Evolutionary conservation across 2,797 vertebrate genomes (phyloP).

Genomic region (Sebastes wilsoni): DNA sequence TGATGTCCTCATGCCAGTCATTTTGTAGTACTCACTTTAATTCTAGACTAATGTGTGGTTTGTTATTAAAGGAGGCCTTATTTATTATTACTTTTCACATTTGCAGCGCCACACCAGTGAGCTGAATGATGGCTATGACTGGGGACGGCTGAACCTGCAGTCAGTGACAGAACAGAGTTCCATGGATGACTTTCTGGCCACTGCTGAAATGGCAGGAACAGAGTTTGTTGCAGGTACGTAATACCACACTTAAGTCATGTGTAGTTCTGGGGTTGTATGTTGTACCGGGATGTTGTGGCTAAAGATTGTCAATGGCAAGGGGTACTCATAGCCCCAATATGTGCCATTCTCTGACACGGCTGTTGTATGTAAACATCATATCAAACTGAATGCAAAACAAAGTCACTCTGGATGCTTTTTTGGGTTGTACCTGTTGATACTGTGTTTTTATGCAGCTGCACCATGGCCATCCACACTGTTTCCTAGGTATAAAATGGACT

Average conservation of each 20-base stretch:
- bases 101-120: constrained; percentile 92
- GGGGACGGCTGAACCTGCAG: constrained; percentile 90
- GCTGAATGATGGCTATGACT: constrained; percentile 90
- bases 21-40: neutral
- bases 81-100: neutral
- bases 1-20: neutral
- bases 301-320: neutral
- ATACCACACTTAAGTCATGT: neutral
- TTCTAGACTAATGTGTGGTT: neutral
- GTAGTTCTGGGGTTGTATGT: neutral
- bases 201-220: constrained; percentile 93
- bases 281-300: neutral
- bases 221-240: constrained; percentile 90
- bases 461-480: no score
- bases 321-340: no score
- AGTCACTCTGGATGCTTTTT: no score
- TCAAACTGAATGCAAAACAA: neutral
- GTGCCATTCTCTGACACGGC: neutral
- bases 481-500: neutral
- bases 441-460: neutral
- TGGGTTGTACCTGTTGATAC: neutral
- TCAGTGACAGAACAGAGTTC: constrained; percentile 95
- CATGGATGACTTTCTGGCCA: constrained; percentile 95
- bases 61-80: neutral
- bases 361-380: neutral